A percentile compares a stretch with the other conserved stretches of the same genome.
Evolutionary conservation across 53 echinoderm and acorn worm species (phyloP).

Genomic region (Henricia sp.): DNA sequence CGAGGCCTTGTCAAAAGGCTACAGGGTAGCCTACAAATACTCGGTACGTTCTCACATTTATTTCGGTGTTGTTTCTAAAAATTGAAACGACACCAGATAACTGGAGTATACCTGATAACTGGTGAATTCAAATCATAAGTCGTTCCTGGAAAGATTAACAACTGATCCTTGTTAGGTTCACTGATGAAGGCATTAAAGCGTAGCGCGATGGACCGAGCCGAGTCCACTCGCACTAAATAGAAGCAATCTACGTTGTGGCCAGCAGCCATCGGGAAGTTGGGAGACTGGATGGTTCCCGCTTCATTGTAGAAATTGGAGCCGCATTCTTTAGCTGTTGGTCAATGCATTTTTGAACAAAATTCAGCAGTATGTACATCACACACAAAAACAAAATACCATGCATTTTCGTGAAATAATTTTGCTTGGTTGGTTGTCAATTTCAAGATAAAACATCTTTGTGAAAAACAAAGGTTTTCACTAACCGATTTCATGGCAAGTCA

Average conservation of each 20-base stretch:
- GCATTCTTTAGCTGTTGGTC: slow-evolving; percentile 46
- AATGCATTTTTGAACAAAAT: background rate
- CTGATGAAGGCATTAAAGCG: slow-evolving; percentile 54
- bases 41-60: no score
- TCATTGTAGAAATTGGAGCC: slow-evolving; percentile 53
- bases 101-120: background rate
- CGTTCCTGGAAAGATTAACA: slow-evolving; percentile 64
- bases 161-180: slow-evolving; percentile 72
- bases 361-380: background rate
- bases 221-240: slow-evolving; percentile 68
- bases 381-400: no score
- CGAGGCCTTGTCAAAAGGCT: background rate
- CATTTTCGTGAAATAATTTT: no score
- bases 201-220: slow-evolving; percentile 62
- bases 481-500: no score
- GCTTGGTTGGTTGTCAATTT: no score
- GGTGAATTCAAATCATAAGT: background rate
- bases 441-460: no score
- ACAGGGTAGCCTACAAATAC: no score
- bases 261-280: slow-evolving; percentile 67
- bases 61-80: background rate
- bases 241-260: slow-evolving; percentile 58
- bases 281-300: slow-evolving; percentile 69
- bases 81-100: background rate
- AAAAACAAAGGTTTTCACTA: no score